Base-by-base conservation (phyloP, 2,113 vertebrate genomes). In the Cyanoramphus novaezelandiae region DNA sequence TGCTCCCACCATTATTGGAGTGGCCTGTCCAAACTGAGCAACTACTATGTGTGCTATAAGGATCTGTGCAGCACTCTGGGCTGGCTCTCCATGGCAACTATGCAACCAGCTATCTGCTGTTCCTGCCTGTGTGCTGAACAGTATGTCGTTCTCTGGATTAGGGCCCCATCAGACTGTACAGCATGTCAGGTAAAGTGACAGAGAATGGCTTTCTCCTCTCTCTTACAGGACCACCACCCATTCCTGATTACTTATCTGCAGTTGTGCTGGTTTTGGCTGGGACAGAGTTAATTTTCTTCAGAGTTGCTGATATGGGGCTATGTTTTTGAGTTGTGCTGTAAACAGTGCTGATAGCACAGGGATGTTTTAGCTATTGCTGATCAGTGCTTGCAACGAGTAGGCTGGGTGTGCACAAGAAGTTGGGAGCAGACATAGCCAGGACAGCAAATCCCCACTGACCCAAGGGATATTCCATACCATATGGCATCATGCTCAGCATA, bases 11-110 rank as follows among this genome's bases (percentile, higher is more conserved):
- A 8, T 10, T 14, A 33, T 55, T 55, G 53, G 31, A 33, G 53
- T 55, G 29, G 24, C 37, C 12, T 52, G 53, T 46, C 24, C 31
- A 21, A 43, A 14, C 41, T 13, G 39, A 76, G 59, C 43, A 81
- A 3, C 19, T 44, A 1, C 7, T 3, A 15, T 78, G 10, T 15
- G 25, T 55, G 69, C 37, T 43, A 0, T 1, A 55, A 14, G 23
- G 11, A 29, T 24, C 21, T 49, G 21, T 4, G 4, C n/a, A 44
- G 27, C n/a, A 13, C 37, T 53, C 46, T 47, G 63, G 27, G 18
- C 31, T 89, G 50, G 33, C 59, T 59, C 59, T 81, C 24, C n/a
- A 4, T 12, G 27, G 24, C 19, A 13, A 27, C 47, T 33, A 31
- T 2, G 3, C 27, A 81, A n/a, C 9, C 80, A 52, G 17, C 49